Base-by-base conservation (phyloP, 2,113 vertebrate species). In the Phalacrocorax carbo region DNA sequence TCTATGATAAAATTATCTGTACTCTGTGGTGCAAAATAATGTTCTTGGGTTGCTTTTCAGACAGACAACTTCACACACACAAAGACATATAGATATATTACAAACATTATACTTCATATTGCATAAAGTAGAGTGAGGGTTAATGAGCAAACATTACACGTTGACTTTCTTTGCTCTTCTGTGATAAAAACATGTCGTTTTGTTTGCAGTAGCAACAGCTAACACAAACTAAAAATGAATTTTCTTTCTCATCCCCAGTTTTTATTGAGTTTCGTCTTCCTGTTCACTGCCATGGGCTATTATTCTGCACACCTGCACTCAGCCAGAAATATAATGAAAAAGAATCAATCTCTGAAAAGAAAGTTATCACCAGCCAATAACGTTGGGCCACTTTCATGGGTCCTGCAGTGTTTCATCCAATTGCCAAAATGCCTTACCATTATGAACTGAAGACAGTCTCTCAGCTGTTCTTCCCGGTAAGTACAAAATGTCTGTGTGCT, bases 181-280 rank as follows among this genome's bases (percentile, higher is more conserved):
- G 42, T 52, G 66, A 90, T 80, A 91, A 96, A 96, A 92, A 48
- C 66, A 23, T 92, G 83, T 88, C 4, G 1, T 77, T 69, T 73
- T 88, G 66, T 87, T 96, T 9, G 1, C n/a, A 62, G 83, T 48
- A 93, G 93, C 90, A 91, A 62, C 49, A 65, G 60, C 80, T 66
- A 95, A 87, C 77, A 76, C 9, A 7, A 87, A 76, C 91, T 84
- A 89, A 89, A 97, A 96, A 95, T 92, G 94, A 96, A 94, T 95
- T 96, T 96, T 96, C 91, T 95, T 93, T 97, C 94, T 93, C 82
- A 95, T 93, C 93, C 57, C 46, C 80, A 76, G 94, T 85, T 96
- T 94, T 97, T 94, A 97, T 96, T 97, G 96, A 95, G 93, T 97
- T 97, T 97, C 96, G 92, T 96, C 93, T 96, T 95, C 68, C 83